Conservation (phyloP, 2,113 vertebrate species). For the Paraplagusia blochii region DNA sequence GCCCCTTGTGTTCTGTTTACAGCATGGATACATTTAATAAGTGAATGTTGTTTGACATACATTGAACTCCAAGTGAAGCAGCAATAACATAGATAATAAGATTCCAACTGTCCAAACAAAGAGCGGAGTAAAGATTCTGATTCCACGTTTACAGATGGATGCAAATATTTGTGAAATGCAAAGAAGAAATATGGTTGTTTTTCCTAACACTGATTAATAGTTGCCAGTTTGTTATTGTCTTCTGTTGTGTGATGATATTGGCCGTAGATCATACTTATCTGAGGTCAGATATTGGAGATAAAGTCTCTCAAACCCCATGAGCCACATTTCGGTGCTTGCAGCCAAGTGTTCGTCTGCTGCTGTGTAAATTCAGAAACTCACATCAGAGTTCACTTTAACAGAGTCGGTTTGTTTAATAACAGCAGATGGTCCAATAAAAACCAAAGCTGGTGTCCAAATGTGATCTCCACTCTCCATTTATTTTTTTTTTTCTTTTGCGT, state of each 20-base stretch:
- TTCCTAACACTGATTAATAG: background rate
- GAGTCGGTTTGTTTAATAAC: conserved; percentile 14
- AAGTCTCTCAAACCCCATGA: conserved; percentile 5
- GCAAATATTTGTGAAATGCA: conserved; percentile 14
- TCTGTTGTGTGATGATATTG: background rate
- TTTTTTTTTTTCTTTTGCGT: conserved; percentile 4
- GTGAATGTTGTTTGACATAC: background rate
- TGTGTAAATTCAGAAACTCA: conserved; percentile 1
- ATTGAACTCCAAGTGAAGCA: background rate
- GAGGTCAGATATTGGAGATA: conserved; percentile 22
- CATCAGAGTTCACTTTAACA: conserved; percentile 8
- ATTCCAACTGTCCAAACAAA: background rate
- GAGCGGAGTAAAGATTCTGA: background rate
- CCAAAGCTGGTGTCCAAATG: background rate
- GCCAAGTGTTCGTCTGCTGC: conserved; percentile 19
- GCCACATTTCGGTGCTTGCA: conserved; percentile 7
- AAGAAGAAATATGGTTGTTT: conserved; percentile 5
- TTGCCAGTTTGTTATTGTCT: conserved; percentile 1
- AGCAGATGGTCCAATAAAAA: conserved; percentile 11
- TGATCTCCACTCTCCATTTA: background rate
- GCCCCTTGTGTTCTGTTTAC: too few species aligned
- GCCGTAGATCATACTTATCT: background rate
- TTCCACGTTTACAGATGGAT: background rate
- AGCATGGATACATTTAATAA: background rate
- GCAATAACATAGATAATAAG: background rate